Conservation (phyloP, 2,113 vertebrate species). For the Spheniscus mendiculus region DNA sequence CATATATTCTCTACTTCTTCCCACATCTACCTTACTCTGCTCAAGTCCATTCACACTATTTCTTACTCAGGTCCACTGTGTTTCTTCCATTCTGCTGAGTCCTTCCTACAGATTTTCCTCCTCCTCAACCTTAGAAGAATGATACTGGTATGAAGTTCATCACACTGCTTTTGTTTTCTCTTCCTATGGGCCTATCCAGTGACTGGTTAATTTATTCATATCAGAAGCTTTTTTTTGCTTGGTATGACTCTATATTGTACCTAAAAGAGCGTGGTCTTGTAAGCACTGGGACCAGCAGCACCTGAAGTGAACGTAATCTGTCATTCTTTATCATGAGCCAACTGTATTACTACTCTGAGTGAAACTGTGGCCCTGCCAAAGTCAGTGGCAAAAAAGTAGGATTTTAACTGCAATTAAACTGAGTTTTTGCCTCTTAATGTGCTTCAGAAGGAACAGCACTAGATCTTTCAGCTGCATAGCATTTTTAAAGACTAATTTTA, state of each 20-base stretch:
- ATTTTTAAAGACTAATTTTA: not conserved
- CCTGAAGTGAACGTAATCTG: not conserved
- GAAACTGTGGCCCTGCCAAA: not conserved
- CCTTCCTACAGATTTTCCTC: not conserved
- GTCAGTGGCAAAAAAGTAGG: not conserved
- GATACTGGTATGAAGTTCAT: not conserved
- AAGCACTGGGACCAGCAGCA: not conserved
- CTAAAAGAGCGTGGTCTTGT: not conserved
- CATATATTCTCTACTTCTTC: not conserved
- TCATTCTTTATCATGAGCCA: not conserved
- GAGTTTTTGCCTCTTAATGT: not conserved
- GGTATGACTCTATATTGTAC: not conserved
- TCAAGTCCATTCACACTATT: not conserved
- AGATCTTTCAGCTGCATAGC: not conserved
- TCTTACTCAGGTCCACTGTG: rapidly evolving
- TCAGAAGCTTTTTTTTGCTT: not conserved
- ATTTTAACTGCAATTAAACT: not conserved
- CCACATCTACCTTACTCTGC: not conserved
- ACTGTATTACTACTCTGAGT: not conserved
- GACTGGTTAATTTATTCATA: not conserved
- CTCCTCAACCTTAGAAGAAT: not conserved
- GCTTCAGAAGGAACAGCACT: not conserved
- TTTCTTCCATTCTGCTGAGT: not conserved
- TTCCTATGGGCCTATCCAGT: not conserved
- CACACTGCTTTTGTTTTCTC: not conserved